Evolutionary conservation across 92 coral and sea anemone species (phyloP).

Genomic region (Virgularia gustaviana): DNA sequence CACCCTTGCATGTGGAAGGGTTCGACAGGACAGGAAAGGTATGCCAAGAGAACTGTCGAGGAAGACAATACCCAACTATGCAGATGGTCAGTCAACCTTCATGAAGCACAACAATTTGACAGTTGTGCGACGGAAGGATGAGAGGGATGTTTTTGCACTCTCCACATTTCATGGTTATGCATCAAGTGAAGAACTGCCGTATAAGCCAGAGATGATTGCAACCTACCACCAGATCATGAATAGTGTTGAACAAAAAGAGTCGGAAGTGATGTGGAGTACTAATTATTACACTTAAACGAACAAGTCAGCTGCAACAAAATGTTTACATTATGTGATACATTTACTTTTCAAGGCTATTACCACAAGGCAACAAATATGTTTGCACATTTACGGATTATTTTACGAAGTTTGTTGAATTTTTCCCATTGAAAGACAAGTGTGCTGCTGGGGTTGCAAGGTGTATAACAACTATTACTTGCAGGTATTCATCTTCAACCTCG

Average conservation of each 20-base stretch:
- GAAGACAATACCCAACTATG: slow-evolving; percentile 2
- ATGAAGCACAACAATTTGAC: slow-evolving; percentile 37
- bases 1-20: slow-evolving; percentile 30
- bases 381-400: too few relatives aligned
- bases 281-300: too few relatives aligned
- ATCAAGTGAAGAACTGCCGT: slow-evolving; percentile 31
- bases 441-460: too few relatives aligned
- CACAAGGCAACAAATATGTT: too few relatives aligned
- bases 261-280: slow-evolving; percentile 53
- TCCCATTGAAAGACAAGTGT: too few relatives aligned
- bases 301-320: too few relatives aligned
- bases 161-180: slow-evolving; percentile 57
- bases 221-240: slow-evolving; percentile 45
- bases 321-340: too few relatives aligned
- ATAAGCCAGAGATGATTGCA: slow-evolving; percentile 51
- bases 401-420: too few relatives aligned
- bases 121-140: slow-evolving; percentile 52
- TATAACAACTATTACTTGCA: too few relatives aligned
- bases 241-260: slow-evolving; percentile 47
- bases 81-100: slow-evolving; percentile 27
- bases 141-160: slow-evolving; percentile 58
- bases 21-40: slow-evolving; percentile 2
- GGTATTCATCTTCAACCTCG: too few relatives aligned
- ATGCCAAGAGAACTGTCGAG: slow-evolving; percentile 12
- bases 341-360: too few relatives aligned